Base-by-base conservation (phyloP, 2,797 vertebrate species). In the Hypotaenidia philippensis region DNA sequence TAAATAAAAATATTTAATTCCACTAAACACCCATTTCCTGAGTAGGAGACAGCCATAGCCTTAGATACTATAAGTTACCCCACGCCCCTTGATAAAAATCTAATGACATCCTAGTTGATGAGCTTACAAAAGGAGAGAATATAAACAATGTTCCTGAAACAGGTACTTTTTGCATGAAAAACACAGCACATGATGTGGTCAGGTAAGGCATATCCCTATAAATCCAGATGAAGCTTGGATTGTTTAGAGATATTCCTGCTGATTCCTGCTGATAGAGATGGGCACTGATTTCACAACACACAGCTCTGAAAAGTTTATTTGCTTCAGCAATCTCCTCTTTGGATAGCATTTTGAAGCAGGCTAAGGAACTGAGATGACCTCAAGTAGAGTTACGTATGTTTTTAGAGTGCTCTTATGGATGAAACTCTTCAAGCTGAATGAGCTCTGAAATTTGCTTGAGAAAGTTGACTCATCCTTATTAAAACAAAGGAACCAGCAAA, bases 401-500 rank as follows among this genome's bases (percentile, higher is more conserved):
- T 89, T 76, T 63, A 79, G 25, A 77, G 90, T 63, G 56, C 74
- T 91, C 29, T 78, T 3, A 77, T 45, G 68, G 40, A 94, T 45
- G 52, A 89, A 60, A 60, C 38, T 49, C 83, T 71, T 83, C 64
- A 87, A 60, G 68, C 21, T 87, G 93, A 96, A 91, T 56, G 74
- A 87, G 40, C 68, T 86, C 81, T 91, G 63, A 82, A 87, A 91
- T 95, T 66, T 74, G 36, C 78, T 82, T 89, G 63, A 94, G 69
- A 85, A 95, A 71, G 59, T 84, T 92, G 83, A 80, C 68, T 83
- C 40, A 21, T 85, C 65, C 78, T 85, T 91, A 94, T 79, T 71
- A 87, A 96, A 95, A 88, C 69, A 95, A 95, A 93, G 71, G 92
- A 93, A 86, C 75, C 78, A 84, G 91, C 53, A 83, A 97, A 85